These are phyloP conservation scores for Cotesia chilonis DNA, from an alignment of 1,140 invertebrate species.

Conservation along the genomic window DNA sequence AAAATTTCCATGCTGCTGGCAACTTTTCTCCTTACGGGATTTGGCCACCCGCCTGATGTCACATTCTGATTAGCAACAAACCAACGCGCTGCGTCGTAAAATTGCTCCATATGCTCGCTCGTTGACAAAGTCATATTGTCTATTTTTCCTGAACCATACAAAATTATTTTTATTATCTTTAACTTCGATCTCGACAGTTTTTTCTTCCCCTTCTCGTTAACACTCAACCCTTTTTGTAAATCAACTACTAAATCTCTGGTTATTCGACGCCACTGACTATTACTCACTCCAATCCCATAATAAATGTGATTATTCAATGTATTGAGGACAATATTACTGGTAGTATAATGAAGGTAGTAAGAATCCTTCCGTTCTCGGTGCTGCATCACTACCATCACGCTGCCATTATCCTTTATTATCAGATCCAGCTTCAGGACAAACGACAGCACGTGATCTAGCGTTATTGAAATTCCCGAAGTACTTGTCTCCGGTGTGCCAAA, in stretches of 20 bases:
- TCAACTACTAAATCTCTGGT: constrained; percentile 91
- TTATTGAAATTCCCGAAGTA: constrained; percentile 74
- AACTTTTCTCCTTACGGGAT: constrained; percentile 82
- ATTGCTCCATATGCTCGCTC: constrained; percentile 86
- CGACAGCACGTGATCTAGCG: constrained; percentile 77
- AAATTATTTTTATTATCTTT: constrained; percentile 73
- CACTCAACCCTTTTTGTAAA: constrained; percentile 84
- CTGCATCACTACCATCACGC: constrained; percentile 79
- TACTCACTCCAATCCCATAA: constrained; percentile 81
- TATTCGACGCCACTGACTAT: constrained; percentile 79
- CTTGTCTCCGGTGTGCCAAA: constrained; percentile 77
- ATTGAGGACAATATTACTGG: constrained; percentile 76
- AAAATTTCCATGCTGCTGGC: constrained; percentile 80
- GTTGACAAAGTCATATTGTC: constrained; percentile 86
- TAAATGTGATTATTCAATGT: constrained; percentile 81
- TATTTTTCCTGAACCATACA: constrained; percentile 80
- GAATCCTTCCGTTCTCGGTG: constrained; percentile 79
- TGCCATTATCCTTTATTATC: constrained; percentile 78
- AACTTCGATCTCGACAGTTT: constrained; percentile 81
- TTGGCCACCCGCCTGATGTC: constrained; percentile 86
- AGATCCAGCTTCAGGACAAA: constrained; percentile 83
- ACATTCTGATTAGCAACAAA: constrained; percentile 86
- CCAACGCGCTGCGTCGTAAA: constrained; percentile 94
- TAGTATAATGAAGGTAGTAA: constrained; percentile 86
- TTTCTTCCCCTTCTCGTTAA: constrained; percentile 71